A percentile compares a stretch with the other conserved stretches of the same genome.
Conservation (phyloP, 1,140 invertebrate species). For the Musca domestica region DNA sequence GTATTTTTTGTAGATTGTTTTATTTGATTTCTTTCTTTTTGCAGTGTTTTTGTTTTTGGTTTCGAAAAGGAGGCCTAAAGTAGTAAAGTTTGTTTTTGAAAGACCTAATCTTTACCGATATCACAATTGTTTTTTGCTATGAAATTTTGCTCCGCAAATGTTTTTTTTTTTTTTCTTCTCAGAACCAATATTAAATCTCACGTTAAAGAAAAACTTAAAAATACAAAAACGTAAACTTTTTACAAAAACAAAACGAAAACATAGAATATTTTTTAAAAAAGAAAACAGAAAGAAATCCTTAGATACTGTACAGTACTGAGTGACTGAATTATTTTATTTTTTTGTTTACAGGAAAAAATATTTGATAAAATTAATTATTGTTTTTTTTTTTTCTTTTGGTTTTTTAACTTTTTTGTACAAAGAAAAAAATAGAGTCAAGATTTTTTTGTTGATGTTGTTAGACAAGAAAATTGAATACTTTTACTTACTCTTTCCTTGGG, state of each 20-base stretch:
- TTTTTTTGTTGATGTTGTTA: not conserved
- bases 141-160: not conserved
- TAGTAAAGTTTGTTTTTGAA: not conserved
- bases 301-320: slow-evolving; percentile 10
- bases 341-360: slow-evolving; percentile 7
- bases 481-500: slow-evolving; percentile 50
- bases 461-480: slow-evolving; percentile 6
- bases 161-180: not conserved
- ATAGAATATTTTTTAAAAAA: slow-evolving; percentile 20
- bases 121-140: not conserved
- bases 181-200: not conserved
- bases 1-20: not conserved
- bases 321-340: not conserved
- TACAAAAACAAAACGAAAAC: slow-evolving; percentile 16
- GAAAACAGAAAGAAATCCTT: slow-evolving; percentile 13
- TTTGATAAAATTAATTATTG: not conserved
- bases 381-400: not conserved
- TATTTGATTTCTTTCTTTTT: slow-evolving; percentile 12
- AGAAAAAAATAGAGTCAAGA: not conserved
- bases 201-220: too few relatives aligned
- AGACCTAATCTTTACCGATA: not conserved
- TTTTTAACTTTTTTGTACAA: not conserved
- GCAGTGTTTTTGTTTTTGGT: not conserved
- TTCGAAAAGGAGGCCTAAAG: not conserved
- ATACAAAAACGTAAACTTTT: not conserved